Conservation (phyloP, 2,797 vertebrate species). For the Neopelma chrysocephalum region DNA sequence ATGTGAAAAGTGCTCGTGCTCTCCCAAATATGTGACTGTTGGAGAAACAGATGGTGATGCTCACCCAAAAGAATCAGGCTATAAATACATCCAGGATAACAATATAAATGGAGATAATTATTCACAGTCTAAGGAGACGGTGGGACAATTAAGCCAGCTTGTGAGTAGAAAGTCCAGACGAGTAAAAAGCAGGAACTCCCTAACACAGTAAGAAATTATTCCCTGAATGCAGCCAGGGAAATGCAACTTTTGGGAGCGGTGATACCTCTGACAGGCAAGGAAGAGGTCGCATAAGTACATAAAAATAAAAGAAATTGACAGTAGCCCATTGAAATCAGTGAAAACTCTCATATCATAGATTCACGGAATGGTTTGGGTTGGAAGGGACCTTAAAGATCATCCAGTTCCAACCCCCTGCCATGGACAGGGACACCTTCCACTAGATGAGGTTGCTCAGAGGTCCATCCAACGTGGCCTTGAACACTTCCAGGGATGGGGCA, state of each 20-base stretch:
- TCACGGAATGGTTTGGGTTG: background rate
- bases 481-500: background rate
- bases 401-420: background rate
- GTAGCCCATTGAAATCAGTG: background rate
- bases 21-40: background rate
- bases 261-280: background rate
- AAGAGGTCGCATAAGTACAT: background rate
- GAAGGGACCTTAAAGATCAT: background rate
- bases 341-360: background rate
- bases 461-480: background rate
- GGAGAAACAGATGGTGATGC: conserved; percentile 56
- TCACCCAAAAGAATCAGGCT: conserved; percentile 6
- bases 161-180: background rate
- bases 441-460: background rate
- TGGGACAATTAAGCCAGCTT: conserved; percentile 2
- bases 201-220: background rate
- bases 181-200: background rate
- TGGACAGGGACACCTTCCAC: background rate
- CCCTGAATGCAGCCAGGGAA: background rate
- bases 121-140: conserved; percentile 19
- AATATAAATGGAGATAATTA: conserved; percentile 53
- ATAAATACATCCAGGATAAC: conserved; percentile 45
- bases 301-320: background rate
- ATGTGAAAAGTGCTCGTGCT: background rate
- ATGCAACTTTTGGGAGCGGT: background rate